Percentiles rank a stretch among this genome's conserved stretches.
Evolutionary conservation across 2,888 invertebrate species (phyloP).

Genomic region (Meloe dianella): DNA sequence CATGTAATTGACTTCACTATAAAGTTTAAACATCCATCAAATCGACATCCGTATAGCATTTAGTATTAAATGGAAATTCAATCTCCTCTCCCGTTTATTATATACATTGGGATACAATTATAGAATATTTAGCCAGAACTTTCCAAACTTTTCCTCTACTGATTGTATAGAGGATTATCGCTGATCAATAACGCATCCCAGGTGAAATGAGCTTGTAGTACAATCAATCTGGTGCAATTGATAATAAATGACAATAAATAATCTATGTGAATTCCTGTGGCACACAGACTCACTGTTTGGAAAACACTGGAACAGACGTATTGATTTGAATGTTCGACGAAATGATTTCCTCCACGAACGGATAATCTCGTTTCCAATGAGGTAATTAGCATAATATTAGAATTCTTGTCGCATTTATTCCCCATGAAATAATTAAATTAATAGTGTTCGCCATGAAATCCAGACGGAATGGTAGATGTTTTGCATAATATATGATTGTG

Average conservation of each 20-base stretch:
- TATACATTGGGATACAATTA: neutral
- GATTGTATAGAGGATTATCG: no score
- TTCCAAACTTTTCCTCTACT: neutral
- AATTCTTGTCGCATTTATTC: constrained; percentile 31
- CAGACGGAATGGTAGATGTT: constrained; percentile 32
- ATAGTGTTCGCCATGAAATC: constrained; percentile 27
- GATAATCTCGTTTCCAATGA: constrained; percentile 31
- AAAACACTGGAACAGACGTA: no score
- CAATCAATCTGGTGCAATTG: no score
- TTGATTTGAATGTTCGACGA: neutral
- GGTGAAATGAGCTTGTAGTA: no score
- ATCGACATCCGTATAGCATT: constrained; percentile 24
- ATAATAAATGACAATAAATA: no score
- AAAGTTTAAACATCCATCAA: constrained; percentile 34
- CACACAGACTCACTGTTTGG: no score
- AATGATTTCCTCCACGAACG: no score
- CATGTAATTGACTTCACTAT: constrained; percentile 31
- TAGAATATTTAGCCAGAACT: constrained; percentile 23
- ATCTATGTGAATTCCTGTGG: no score
- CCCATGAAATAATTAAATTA: constrained; percentile 41
- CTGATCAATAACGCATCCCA: no score
- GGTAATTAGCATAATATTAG: constrained; percentile 34
- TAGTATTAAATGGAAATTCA: neutral
- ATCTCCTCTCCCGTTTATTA: neutral
- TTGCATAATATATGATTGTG: constrained; percentile 12